Percentiles rank a stretch among this genome's conserved stretches.
phyloP scores from a whole-genome alignment of 2,888 invertebrate species.

The Torymus tubicola region DNA sequence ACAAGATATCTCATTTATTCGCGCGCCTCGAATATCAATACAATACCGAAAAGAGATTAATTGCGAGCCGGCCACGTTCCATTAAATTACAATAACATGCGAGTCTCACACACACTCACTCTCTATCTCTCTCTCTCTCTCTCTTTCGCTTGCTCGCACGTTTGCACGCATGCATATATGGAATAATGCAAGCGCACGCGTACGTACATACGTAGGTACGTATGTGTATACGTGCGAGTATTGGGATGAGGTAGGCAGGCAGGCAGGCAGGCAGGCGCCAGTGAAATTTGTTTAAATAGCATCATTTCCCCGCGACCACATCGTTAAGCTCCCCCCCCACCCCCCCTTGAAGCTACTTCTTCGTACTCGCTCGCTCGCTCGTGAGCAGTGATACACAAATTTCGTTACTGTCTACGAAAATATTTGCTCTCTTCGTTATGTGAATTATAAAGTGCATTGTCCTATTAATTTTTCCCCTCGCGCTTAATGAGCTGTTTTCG shows the following conservation, averaged over 20 bases:
- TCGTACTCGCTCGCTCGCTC: not conserved
- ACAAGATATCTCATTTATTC: constrained; percentile 56
- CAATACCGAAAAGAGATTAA: constrained; percentile 51
- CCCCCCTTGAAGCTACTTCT: not conserved
- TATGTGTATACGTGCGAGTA: no score
- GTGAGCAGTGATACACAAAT: not conserved
- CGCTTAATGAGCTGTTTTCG: no score
- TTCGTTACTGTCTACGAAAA: not conserved
- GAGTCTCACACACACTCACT: constrained; percentile 2
- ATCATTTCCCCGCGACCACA: constrained; percentile 21
- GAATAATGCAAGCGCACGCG: no score
- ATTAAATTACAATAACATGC: constrained; percentile 49
- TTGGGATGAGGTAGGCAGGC: no score
- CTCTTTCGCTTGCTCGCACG: not conserved
- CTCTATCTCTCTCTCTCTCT: not conserved
- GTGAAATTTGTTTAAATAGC: constrained; percentile 38
- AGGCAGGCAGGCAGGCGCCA: no score
- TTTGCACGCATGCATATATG: no score
- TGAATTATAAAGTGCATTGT: no score
- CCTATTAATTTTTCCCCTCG: no score
- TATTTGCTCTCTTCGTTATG: no score
- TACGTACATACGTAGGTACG: no score
- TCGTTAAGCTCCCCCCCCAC: constrained; percentile 24
- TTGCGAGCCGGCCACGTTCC: constrained; percentile 41
- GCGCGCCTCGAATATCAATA: constrained; percentile 53